Evolutionary conservation across 1,140 invertebrate species (phyloP).

Genomic region (Saccostrea glomerata): DNA sequence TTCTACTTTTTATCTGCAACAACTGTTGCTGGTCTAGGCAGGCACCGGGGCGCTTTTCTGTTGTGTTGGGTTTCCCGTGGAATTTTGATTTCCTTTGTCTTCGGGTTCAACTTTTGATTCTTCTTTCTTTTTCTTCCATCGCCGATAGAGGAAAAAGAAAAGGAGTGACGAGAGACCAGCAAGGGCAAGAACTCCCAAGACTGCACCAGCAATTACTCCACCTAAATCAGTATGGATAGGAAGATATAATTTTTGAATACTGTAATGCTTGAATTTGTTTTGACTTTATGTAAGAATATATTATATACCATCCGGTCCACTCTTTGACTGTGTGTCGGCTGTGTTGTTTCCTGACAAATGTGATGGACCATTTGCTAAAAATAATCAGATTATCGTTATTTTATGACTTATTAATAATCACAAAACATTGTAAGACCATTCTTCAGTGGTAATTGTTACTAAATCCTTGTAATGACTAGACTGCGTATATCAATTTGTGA

Average conservation of each 20-base stretch:
- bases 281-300: no score
- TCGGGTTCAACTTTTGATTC: neutral
- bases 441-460: no score
- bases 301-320: neutral
- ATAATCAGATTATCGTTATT: neutral
- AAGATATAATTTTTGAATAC: no score
- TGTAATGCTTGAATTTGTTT: no score
- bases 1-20: neutral
- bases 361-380: conserved; percentile 5
- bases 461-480: no score
- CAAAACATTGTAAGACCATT: no score
- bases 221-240: neutral
- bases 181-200: neutral
- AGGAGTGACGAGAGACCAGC: neutral
- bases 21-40: neutral
- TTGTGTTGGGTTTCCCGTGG: neutral
- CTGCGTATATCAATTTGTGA: no score
- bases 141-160: conserved; percentile 10
- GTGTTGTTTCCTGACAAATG: neutral
- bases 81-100: neutral
- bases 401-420: neutral
- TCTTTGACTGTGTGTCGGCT: neutral
- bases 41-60: neutral
- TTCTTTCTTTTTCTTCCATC: conserved; percentile 23
- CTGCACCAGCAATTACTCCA: neutral